These are phyloP conservation scores for Cheumatopsyche charites DNA, from an alignment of 1,140 invertebrate species.

Conservation along the genomic window DNA sequence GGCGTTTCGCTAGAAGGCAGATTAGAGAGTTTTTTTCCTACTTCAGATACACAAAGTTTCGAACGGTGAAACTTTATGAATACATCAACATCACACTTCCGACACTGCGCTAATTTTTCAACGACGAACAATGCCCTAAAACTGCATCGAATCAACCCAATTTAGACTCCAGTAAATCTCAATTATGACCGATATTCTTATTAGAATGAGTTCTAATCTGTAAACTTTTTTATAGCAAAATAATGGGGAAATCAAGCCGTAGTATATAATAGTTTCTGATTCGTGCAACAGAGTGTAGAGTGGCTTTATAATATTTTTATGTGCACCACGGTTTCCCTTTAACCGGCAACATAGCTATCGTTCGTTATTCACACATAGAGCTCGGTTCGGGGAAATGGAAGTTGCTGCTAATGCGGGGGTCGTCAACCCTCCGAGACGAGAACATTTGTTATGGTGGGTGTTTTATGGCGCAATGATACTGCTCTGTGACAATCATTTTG, in stretches of 20 bases:
- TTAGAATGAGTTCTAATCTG: neutral
- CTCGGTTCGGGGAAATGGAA: conserved; percentile 16
- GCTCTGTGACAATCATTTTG: neutral
- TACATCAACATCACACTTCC: conserved; percentile 28
- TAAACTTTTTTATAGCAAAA: too few species aligned
- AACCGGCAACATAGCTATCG: conserved; percentile 31
- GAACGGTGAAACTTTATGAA: conserved; percentile 31
- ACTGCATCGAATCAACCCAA: neutral
- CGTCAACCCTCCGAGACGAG: neutral
- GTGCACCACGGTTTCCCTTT: neutral
- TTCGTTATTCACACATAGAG: conserved; percentile 14
- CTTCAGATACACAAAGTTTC: conserved; percentile 17
- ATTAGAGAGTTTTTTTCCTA: conserved; percentile 27
- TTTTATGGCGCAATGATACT: neutral
- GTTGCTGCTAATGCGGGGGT: conserved; percentile 18
- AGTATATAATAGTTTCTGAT: too few species aligned
- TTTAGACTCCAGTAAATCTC: too few species aligned
- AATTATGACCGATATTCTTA: too few species aligned
- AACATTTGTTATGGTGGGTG: neutral
- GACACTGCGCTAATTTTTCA: conserved; percentile 18
- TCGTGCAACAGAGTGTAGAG: too few species aligned
- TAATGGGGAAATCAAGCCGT: too few species aligned
- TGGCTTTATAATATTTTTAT: neutral
- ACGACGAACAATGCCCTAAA: neutral
- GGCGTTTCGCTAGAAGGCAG: conserved; percentile 27